Percentiles rank a stretch among this genome's conserved stretches.
Evolutionary conservation across 2,888 invertebrate genomes (phyloP).

Genomic region (Dryocosmus kuriphilus): DNA sequence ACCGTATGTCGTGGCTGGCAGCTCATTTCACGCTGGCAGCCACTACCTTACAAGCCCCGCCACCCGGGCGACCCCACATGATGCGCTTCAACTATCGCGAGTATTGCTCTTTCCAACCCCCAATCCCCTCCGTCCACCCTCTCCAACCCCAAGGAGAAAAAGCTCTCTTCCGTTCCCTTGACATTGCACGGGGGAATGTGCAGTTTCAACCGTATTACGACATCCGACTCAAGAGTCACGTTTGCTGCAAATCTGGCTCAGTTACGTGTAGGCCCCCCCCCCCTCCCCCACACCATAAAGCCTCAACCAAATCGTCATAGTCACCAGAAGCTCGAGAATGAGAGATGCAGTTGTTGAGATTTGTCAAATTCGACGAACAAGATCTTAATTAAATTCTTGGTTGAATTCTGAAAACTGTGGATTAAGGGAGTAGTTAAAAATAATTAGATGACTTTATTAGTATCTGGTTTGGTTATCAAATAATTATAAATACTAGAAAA

Average conservation of each 20-base stretch:
- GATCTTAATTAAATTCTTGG: slow-evolving; percentile 9
- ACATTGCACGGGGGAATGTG: slow-evolving; percentile 41
- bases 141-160: slow-evolving; percentile 46
- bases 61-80: slow-evolving; percentile 51
- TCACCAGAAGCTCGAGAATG: background rate
- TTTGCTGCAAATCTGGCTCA: slow-evolving; percentile 40
- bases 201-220: slow-evolving; percentile 44
- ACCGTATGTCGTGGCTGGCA: slow-evolving; percentile 68
- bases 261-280: background rate
- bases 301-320: slow-evolving; percentile 15
- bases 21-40: slow-evolving; percentile 70
- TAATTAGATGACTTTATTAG: background rate
- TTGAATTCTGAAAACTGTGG: background rate
- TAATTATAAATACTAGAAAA: background rate
- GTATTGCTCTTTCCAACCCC: slow-evolving; percentile 39
- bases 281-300: no score
- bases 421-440: background rate
- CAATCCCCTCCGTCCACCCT: background rate
- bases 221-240: slow-evolving; percentile 37
- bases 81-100: slow-evolving; percentile 53
- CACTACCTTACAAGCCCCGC: slow-evolving; percentile 57
- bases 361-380: background rate
- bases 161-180: slow-evolving; percentile 50
- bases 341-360: background rate
- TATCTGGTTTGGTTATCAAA: background rate